Evolutionary conservation across 1,140 invertebrate species (phyloP), one percentile per base, ranked within the genome.

Genomic region (Meloidogyne chitwoodi): DNA sequence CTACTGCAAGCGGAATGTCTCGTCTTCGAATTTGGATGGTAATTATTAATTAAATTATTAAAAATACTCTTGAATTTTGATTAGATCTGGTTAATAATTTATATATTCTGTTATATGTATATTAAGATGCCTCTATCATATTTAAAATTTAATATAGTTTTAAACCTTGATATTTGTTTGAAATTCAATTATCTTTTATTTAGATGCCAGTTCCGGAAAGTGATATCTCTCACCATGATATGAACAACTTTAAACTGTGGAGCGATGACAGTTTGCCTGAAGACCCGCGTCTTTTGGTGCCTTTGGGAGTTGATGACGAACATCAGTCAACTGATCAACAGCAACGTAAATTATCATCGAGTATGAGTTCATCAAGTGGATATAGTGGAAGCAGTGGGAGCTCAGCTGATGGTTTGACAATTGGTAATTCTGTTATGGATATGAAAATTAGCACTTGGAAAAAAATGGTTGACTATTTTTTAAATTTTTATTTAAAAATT

Each of bases 1-100:
- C 48, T 56, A 56, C 48, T n/a, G 19, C 48, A 56, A n/a, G 48
- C 6, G 48, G 48, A 24, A 73, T 73, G 56, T 73, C 71, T 16
- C 71, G 71, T 73, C n/a, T 73, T 22, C 41, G 56, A 29, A 24
- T 73, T 73, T 73, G 71, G 71, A 73, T 73, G 71, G 64, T 64
- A 27, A 31, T 31, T 19, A 41, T 6, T 38, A n/a, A n/a, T n/a
- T n/a, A n/a, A n/a, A n/a, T n/a, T n/a, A n/a, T n/a, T n/a, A n/a
- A n/a, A n/a, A n/a, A n/a, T n/a, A n/a, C n/a, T n/a, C n/a, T n/a
- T n/a, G n/a, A n/a, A n/a, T 71, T 16, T 61, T 19, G 4, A 61
- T 34, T 10, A 34, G 31, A 34, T 34, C 31, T 34, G n/a, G n/a
- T n/a, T n/a, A n/a, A n/a, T n/a, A n/a, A n/a, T n/a, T n/a, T n/a